Base-by-base conservation (phyloP, 2,113 vertebrate genomes). In the Hippocampus abdominalis region DNA sequence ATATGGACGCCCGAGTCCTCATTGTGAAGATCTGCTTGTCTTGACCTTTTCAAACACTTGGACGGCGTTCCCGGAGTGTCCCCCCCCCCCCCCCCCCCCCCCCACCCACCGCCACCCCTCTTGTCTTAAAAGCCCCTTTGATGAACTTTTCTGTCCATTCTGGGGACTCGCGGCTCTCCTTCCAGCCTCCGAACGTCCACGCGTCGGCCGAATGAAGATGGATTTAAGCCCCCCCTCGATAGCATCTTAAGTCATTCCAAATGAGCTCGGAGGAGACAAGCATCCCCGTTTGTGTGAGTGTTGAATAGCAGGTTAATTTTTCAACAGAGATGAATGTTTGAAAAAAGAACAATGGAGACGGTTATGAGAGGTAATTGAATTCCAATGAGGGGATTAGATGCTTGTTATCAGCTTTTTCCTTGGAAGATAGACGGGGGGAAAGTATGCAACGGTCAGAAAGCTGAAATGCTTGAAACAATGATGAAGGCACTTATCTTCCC, bases 221-320 rank as follows among this genome's bases (percentile, higher is more conserved):
- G 96, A 96, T 99, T 36, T 96, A 98, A 86, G 89, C 87, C 84
- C 9, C 4, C 32, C 42, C 42, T 81, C 89, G 95, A 98, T 98
- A 95, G 88, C 92, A 95, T 97, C 96, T 92, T 89, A 94, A 95
- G 92, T 95, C 94, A 95, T 95, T 96, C 94, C 93, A 93, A 95
- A 95, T 93, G 92, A 92, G 93, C 93, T 93, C 88, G 89, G 81
- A 90, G 93, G 93, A 94, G 92, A 89, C 91, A 90, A 89, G 90
- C 90, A 87, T 90, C 90, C 88, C 32, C 93, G 92, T 96, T 94
- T 94, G 84, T 94, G 84, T 92, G 92, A 94, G 93, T 94, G 90
- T 84, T 88, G 90, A 92, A 91, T 91, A 84, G 90, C 92, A 94
- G 92, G 93, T 94, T 96, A 91, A 95, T 95, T 96, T 96, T 93